Base-by-base conservation (phyloP, 2,888 invertebrate species). In the Drosophila planitibia region DNA sequence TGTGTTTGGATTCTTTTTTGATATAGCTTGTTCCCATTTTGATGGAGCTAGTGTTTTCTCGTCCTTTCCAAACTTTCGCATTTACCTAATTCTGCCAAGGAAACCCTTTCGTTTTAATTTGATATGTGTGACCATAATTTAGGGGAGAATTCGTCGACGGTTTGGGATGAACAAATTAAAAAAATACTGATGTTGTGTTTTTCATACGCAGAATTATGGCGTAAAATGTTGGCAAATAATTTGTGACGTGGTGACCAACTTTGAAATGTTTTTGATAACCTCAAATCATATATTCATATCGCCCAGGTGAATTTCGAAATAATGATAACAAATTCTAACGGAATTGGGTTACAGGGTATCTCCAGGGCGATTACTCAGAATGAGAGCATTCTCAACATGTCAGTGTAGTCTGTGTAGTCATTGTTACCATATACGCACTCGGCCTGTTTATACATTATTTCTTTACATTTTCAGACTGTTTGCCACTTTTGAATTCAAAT, bases 391-490 rank as follows among this genome's bases (percentile, higher is more conserved):
- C 32, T 25, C 19, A 35, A 55, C 22, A 25, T 47, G 22, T 10
- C 22, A 33, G 3, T 6, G 16, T 22, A 22, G 39, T 47, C 22
- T 39, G 22, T 30, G 37, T 28, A 54, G 74, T 53, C 64, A 57
- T 62, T 71, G 62, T 63, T 57, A 32, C 35, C 47, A 37, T 53
- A 59, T 37, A 63, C 49, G 49, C 55, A 57, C 55, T 64, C 54
- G 72, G 62, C 76, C 58, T 54, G 53, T 54, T 53, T 76, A 32
- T 28, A 61, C 70, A 61, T 74, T 70, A 70, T 57, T 76, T 60
- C 37, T 33, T 28, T 47, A 49, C 32, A 28, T 32, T 41, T 32
- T 62, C 25, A 33, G 37, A 51, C 63, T 62, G 55, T 41, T 51
- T 63, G 53, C 19, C 35, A 63, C 32, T 25, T 52, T 30, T 32